Conservation (phyloP, 2,888 invertebrate species). For the Tridacna crocea region DNA sequence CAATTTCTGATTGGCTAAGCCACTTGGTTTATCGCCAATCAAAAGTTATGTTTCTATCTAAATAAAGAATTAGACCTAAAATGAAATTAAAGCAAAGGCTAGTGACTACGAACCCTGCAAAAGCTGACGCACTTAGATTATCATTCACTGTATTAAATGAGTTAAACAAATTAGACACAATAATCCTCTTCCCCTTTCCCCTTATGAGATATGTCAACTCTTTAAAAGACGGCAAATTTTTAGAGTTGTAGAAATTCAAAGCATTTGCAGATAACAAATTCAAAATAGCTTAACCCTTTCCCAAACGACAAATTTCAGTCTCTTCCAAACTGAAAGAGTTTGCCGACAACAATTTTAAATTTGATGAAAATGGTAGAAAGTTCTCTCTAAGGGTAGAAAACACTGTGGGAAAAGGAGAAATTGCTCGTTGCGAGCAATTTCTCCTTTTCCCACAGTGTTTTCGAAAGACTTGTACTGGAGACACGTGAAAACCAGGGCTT, state of each 20-base stretch:
- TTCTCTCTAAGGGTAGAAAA: neutral
- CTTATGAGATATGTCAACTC: neutral
- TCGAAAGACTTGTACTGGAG: too few species aligned
- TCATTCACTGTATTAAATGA: neutral
- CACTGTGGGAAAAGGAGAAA: neutral
- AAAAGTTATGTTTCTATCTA: neutral
- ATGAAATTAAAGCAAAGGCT: neutral
- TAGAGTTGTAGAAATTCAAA: neutral
- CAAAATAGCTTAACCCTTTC: too few species aligned
- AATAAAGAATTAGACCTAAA: neutral
- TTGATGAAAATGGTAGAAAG: too few species aligned
- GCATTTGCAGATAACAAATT: too few species aligned
- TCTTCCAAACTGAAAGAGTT: neutral
- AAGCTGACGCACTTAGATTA: neutral
- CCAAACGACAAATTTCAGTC: too few species aligned
- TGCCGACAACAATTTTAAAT: too few species aligned
- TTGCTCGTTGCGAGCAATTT: neutral
- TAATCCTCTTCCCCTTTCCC: slow-evolving; percentile 1
- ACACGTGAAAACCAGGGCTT: too few species aligned
- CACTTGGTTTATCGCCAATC: neutral
- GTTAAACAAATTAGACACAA: slow-evolving; percentile 16
- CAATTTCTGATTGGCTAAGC: neutral
- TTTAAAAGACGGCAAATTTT: neutral
- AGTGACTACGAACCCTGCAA: neutral
- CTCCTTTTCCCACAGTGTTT: neutral